Conservation (phyloP, 64 coral and sea anemone genomes). For the Trachythela sp. region DNA sequence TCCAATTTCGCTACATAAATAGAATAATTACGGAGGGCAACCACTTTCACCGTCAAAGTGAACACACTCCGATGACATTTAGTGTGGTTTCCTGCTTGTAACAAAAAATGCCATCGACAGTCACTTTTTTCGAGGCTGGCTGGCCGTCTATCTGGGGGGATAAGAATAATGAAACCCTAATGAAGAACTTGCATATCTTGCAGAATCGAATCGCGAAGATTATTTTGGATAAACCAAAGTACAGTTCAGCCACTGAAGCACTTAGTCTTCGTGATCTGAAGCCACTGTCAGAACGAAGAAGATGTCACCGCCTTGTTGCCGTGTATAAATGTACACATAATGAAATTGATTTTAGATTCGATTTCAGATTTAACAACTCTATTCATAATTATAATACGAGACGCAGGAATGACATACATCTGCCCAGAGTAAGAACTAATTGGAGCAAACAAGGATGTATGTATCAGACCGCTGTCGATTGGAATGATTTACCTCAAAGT, state of each 20-base stretch:
- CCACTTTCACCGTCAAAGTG: too few relatives aligned
- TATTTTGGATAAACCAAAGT: too few relatives aligned
- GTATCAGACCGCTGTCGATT: constrained; percentile 6
- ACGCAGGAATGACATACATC: background rate
- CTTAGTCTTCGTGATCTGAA: background rate
- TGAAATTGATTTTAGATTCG: background rate
- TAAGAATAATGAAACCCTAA: constrained; percentile 23
- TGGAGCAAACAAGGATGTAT: background rate
- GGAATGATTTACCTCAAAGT: constrained; percentile 27
- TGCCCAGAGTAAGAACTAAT: too few relatives aligned
- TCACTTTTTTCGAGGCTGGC: too few relatives aligned
- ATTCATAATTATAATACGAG: background rate
- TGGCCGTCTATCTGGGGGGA: too few relatives aligned
- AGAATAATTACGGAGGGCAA: too few relatives aligned
- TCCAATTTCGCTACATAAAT: too few relatives aligned
- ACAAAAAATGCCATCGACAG: too few relatives aligned
- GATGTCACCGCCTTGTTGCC: background rate
- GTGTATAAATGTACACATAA: background rate
- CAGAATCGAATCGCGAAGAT: constrained; percentile 19
- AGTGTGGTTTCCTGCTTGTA: too few relatives aligned
- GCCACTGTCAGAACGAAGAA: background rate
- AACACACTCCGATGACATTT: too few relatives aligned
- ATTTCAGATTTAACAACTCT: background rate
- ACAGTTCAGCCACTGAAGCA: constrained; percentile 11
- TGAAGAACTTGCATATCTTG: constrained; percentile 26